These are phyloP conservation scores for Lamprologus lemairii DNA, from an alignment of 2,113 vertebrate genomes.

Conservation along the genomic window DNA sequence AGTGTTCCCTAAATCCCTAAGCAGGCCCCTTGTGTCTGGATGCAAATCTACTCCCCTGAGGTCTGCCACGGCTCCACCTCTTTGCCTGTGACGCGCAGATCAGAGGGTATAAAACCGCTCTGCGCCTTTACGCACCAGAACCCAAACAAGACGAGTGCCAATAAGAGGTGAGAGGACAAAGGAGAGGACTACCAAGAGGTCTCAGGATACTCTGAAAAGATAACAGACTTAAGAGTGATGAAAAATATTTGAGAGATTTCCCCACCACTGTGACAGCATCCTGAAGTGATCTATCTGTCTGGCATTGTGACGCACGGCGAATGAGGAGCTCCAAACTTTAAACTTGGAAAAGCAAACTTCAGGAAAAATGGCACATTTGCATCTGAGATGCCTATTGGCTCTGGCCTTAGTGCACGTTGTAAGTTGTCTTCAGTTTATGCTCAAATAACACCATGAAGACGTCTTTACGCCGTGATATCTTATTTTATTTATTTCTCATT, in stretches of 20 bases:
- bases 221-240: neutral
- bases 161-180: neutral
- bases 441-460: rapidly evolving
- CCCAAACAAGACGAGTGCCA: conserved; percentile 14
- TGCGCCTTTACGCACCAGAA: conserved; percentile 34
- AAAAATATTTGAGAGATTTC: neutral
- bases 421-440: conserved; percentile 10
- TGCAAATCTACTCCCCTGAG: conserved; percentile 25
- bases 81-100: conserved; percentile 24
- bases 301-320: neutral
- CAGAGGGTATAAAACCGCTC: conserved; percentile 35
- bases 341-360: neutral
- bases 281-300: neutral
- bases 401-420: conserved; percentile 44
- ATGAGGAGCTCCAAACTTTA: conserved; percentile 17
- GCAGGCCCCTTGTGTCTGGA: neutral
- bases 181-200: neutral
- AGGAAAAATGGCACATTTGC: conserved; percentile 48
- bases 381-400: conserved; percentile 42
- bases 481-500: neutral
- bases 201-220: neutral
- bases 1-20: conserved; percentile 30
- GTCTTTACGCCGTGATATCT: neutral
- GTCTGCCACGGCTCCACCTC: conserved; percentile 33
- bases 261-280: neutral